A percentile compares a stretch with the other conserved stretches of the same genome.
Evolutionary conservation across 2,797 vertebrate genomes (phyloP).

Genomic region (Melanogrammus aeglefinus): DNA sequence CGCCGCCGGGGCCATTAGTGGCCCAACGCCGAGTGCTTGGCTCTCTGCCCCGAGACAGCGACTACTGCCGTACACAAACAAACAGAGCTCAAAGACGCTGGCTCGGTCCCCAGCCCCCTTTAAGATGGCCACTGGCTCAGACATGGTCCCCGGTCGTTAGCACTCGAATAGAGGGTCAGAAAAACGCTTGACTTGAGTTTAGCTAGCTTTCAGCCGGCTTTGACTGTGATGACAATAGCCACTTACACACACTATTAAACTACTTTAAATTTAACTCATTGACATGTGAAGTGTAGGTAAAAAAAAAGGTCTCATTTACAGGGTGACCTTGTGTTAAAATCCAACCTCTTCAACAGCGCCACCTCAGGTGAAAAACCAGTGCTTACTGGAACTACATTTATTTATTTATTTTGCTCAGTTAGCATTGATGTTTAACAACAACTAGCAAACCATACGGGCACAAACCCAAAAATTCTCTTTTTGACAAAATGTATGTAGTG

Average conservation of each 20-base stretch:
- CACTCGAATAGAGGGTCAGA: constrained; percentile 26
- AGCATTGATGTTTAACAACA: background rate
- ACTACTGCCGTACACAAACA: constrained; percentile 65
- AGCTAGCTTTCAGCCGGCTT: background rate
- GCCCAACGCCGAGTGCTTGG: constrained; percentile 51
- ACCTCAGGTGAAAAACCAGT: background rate
- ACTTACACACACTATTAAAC: background rate
- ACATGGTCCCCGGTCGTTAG: constrained; percentile 45
- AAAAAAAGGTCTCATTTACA: background rate
- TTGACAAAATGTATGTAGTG: background rate
- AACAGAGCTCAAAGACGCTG: constrained; percentile 66
- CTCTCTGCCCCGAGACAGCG: constrained; percentile 57
- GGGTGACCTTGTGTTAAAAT: background rate
- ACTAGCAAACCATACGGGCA: background rate
- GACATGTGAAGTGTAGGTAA: background rate
- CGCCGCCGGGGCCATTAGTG: constrained; percentile 58
- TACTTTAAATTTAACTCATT: background rate
- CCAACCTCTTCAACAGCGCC: background rate
- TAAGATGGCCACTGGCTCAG: constrained; percentile 43
- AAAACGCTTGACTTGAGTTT: background rate
- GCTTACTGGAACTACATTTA: too few relatives aligned
- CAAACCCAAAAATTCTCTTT: background rate
- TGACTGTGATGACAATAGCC: background rate
- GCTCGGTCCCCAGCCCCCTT: constrained; percentile 49
- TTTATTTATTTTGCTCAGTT: background rate